Conservation (phyloP, 2,113 vertebrate genomes). For the Stegastes partitus region DNA sequence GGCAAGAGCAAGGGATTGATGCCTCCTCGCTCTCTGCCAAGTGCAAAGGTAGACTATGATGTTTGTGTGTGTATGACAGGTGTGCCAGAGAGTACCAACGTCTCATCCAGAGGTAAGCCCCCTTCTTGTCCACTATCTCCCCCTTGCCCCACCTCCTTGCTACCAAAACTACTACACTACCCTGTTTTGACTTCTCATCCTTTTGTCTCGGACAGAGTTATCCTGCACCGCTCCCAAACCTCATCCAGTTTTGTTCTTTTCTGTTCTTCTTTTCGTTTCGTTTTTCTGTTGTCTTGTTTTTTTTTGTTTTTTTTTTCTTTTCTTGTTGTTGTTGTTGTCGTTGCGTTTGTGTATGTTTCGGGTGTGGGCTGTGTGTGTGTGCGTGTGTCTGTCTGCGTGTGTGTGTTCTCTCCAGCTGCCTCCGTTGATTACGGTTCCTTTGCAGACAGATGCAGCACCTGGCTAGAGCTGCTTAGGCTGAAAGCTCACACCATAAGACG, state of each 20-base stretch:
- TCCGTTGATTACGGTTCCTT: constrained; percentile 99
- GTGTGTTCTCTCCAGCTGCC: constrained; percentile 91
- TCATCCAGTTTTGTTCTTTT: constrained; percentile 89
- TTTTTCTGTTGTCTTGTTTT: constrained; percentile 45
- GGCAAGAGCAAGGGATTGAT: neutral
- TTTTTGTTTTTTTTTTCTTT: constrained; percentile 82
- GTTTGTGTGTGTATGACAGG: constrained; percentile 85
- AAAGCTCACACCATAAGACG: constrained; percentile 99
- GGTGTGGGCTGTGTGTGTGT: constrained; percentile 42
- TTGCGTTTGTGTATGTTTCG: constrained; percentile 48
- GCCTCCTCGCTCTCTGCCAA: neutral
- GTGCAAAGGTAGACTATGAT: constrained; percentile 78
- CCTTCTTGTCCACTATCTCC: constrained; percentile 18
- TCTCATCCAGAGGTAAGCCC: constrained; percentile 92
- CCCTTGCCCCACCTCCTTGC: constrained; percentile 37
- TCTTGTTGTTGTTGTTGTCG: constrained; percentile 80
- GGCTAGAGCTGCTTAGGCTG: constrained; percentile 99
- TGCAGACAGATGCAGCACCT: constrained; percentile 99
- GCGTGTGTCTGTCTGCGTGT: constrained; percentile 38
- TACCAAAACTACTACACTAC: constrained; percentile 71
- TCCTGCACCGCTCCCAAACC: constrained; percentile 88
- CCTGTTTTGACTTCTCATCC: constrained; percentile 83
- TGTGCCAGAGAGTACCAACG: constrained; percentile 85
- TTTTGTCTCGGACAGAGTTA: constrained; percentile 84
- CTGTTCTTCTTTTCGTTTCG: constrained; percentile 57